Evolutionary conservation across 1,140 invertebrate genomes (phyloP).

Genomic region (Wiebesia pumilae): DNA sequence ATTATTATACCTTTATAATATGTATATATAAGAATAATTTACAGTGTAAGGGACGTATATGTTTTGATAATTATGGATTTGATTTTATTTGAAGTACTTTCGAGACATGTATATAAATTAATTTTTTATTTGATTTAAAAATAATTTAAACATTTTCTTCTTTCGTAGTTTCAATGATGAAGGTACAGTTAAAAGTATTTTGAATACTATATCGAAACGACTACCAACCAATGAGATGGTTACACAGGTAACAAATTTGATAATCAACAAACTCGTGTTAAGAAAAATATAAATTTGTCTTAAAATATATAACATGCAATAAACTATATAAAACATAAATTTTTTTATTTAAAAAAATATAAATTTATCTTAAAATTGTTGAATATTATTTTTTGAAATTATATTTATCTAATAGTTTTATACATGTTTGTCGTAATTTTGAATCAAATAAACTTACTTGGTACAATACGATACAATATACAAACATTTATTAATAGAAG

Average conservation of each 20-base stretch:
- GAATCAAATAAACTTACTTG: too few relatives aligned
- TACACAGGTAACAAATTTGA: slow-evolving; percentile 57
- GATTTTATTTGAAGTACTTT: too few relatives aligned
- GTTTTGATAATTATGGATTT: too few relatives aligned
- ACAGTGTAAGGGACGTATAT: neutral
- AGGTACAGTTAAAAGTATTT: slow-evolving; percentile 51
- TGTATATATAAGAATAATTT: neutral
- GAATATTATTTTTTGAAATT: neutral
- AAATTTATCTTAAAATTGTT: neutral
- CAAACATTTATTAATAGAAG: too few relatives aligned
- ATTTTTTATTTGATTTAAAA: neutral
- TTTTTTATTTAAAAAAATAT: too few relatives aligned
- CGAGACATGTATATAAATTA: neutral
- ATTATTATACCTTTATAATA: neutral
- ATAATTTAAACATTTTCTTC: neutral
- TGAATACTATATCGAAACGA: slow-evolving; percentile 53
- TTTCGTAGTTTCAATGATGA: slow-evolving; percentile 55
- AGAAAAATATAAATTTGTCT: too few relatives aligned
- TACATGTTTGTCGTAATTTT: neutral
- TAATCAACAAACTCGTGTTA: too few relatives aligned
- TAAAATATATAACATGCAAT: too few relatives aligned
- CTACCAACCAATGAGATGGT: slow-evolving; percentile 56
- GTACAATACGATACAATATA: too few relatives aligned
- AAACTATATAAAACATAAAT: too few relatives aligned
- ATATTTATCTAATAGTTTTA: neutral